A percentile compares a stretch with the other conserved stretches of the same genome.
These are phyloP conservation scores for Ciconia maguari DNA, from an alignment of 2,113 vertebrate genomes.

Conservation along the genomic window DNA sequence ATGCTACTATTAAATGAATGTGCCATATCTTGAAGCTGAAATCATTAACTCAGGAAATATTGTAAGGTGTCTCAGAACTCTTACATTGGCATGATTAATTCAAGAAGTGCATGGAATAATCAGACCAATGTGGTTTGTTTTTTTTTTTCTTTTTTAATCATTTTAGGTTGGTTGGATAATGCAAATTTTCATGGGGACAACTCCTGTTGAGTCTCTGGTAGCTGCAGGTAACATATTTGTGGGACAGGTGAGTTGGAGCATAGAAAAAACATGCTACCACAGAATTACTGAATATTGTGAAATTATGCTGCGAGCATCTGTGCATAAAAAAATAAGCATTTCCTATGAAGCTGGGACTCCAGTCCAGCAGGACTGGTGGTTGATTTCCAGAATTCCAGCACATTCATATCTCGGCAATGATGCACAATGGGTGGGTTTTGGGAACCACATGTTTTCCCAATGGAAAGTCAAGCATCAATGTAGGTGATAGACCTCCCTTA, in stretches of 20 bases:
- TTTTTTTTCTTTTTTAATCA: not conserved
- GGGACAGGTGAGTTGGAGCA: slow-evolving; percentile 76
- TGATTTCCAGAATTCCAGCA: not conserved
- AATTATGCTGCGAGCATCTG: not conserved
- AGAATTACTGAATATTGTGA: not conserved
- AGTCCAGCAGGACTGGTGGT: not conserved
- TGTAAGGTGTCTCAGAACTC: not conserved
- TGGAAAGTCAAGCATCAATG: not conserved
- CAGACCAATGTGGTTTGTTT: not conserved
- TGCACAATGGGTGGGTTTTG: not conserved
- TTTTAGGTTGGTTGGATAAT: slow-evolving; percentile 86
- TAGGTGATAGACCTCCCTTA: not conserved
- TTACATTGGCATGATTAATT: not conserved
- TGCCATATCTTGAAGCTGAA: not conserved
- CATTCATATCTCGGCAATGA: not conserved
- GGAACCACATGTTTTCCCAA: not conserved
- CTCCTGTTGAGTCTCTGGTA: slow-evolving; percentile 84
- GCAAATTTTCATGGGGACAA: slow-evolving; percentile 83
- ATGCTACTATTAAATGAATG: not conserved
- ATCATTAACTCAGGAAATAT: not conserved
- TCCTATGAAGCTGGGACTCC: not conserved
- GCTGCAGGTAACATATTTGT: slow-evolving; percentile 89
- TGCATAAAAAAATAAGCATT: not conserved
- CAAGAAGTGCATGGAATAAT: not conserved
- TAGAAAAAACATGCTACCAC: not conserved